Evolutionary conservation across 1,140 invertebrate species (phyloP).

Genomic region (Brachionus koreanus): DNA sequence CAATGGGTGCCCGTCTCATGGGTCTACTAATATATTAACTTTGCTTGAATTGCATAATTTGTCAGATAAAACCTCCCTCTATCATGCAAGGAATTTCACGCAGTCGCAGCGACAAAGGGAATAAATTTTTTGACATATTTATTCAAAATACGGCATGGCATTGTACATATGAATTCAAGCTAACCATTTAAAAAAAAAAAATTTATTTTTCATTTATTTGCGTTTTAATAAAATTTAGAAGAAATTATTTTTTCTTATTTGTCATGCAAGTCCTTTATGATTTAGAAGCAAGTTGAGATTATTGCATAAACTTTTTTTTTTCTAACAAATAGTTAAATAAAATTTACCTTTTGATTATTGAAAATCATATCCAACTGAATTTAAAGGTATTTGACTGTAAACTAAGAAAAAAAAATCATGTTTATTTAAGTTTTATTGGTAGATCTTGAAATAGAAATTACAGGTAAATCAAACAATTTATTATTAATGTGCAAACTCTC

Average conservation of each 20-base stretch:
- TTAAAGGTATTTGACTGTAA: not conserved
- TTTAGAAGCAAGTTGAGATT: not conserved
- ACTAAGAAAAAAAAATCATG: not conserved
- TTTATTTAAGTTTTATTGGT: not conserved
- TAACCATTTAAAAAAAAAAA: not conserved
- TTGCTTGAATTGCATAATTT: not conserved
- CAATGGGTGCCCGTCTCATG: conserved; percentile 76
- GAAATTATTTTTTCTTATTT: not conserved
- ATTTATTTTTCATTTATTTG: not conserved
- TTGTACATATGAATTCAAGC: not conserved
- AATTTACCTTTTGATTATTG: not conserved
- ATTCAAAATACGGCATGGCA: not conserved
- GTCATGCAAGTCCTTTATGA: not conserved
- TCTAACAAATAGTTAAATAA: not conserved
- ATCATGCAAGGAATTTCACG: not conserved
- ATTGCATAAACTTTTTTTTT: not conserved
- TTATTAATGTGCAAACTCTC: not conserved
- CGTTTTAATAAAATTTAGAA: conserved; percentile 1
- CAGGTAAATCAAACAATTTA: not conserved
- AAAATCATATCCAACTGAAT: not conserved
- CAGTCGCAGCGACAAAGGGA: not conserved
- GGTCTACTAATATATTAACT: conserved; percentile 53
- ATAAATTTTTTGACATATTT: not conserved
- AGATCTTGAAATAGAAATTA: not conserved
- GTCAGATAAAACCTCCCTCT: not conserved